These are phyloP conservation scores for Helicorthomorpha holstii DNA, from an alignment of 1,140 invertebrate species.

Conservation along the genomic window DNA sequence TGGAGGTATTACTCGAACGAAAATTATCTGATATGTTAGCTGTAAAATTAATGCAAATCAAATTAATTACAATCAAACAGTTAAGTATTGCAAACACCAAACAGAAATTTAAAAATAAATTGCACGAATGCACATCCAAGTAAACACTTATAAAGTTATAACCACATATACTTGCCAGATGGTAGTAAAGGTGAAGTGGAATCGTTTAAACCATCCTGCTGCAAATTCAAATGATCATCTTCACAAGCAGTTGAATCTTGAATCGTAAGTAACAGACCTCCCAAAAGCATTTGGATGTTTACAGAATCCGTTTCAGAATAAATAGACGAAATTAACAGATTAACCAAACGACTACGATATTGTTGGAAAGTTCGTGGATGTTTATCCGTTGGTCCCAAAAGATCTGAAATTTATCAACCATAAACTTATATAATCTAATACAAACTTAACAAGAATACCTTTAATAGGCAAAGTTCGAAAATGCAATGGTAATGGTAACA, in stretches of 20 bases:
- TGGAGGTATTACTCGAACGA: too few relatives aligned
- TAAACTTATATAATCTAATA: background rate
- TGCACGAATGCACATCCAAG: too few relatives aligned
- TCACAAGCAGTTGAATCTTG: constrained; percentile 65
- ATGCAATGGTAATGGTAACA: constrained; percentile 76
- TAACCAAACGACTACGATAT: constrained; percentile 62
- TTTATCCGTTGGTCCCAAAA: background rate
- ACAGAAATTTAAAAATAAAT: too few relatives aligned
- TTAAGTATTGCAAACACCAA: too few relatives aligned
- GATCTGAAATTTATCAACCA: background rate
- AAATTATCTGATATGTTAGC: too few relatives aligned
- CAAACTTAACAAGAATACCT: constrained; percentile 20
- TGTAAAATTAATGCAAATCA: too few relatives aligned
- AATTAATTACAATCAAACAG: too few relatives aligned
- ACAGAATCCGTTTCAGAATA: constrained; percentile 68
- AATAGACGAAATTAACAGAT: constrained; percentile 66
- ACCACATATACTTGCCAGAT: constrained; percentile 46
- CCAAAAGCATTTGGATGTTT: constrained; percentile 65
- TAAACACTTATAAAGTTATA: too few relatives aligned
- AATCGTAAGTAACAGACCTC: constrained; percentile 54
- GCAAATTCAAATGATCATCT: constrained; percentile 37
- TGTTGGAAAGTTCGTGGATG: constrained; percentile 47
- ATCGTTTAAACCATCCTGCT: constrained; percentile 30
- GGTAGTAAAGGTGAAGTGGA: constrained; percentile 45
- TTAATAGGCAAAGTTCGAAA: constrained; percentile 41